phyloP scores from a whole-genome alignment of 2,888 invertebrate species.

The Gnatocerus cornutus region DNA sequence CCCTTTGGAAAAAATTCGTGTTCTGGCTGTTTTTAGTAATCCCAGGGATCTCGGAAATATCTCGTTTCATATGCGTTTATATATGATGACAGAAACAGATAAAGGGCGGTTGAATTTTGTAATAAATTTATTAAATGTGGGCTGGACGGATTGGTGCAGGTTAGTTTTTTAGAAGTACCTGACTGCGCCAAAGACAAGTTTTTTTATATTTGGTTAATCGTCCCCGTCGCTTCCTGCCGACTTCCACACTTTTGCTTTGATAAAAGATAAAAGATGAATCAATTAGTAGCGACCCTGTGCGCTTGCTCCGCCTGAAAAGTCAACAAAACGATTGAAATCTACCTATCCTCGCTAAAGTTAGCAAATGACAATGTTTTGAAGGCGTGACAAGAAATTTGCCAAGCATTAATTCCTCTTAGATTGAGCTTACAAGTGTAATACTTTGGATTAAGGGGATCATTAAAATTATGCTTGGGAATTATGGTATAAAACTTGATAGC shows the following conservation, averaged over 20 bases:
- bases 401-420: conserved; percentile 70
- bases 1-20: conserved; percentile 20
- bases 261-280: not conserved
- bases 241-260: no score
- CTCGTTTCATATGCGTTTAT: conserved; percentile 39
- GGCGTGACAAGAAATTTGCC: conserved; percentile 69
- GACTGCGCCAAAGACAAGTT: no score
- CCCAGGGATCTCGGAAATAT: conserved; percentile 39
- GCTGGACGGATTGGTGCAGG: not conserved
- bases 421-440: conserved; percentile 71
- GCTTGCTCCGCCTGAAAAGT: conserved; percentile 18
- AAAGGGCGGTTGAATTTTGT: conserved; percentile 26
- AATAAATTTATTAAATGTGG: conserved; percentile 13
- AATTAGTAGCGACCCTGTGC: not conserved
- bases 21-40: conserved; percentile 34
- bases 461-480: conserved; percentile 72
- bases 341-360: conserved; percentile 53
- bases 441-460: conserved; percentile 71
- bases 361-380: conserved; percentile 62
- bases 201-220: no score
- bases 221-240: no score
- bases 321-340: conserved; percentile 47
- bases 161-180: no score
- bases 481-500: conserved; percentile 72
- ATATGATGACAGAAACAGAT: conserved; percentile 44